Percentiles rank a stretch among this genome's conserved stretches.
phyloP scores from a whole-genome alignment of 2,797 vertebrate genomes.

The Chiroxiphia lanceolata region DNA sequence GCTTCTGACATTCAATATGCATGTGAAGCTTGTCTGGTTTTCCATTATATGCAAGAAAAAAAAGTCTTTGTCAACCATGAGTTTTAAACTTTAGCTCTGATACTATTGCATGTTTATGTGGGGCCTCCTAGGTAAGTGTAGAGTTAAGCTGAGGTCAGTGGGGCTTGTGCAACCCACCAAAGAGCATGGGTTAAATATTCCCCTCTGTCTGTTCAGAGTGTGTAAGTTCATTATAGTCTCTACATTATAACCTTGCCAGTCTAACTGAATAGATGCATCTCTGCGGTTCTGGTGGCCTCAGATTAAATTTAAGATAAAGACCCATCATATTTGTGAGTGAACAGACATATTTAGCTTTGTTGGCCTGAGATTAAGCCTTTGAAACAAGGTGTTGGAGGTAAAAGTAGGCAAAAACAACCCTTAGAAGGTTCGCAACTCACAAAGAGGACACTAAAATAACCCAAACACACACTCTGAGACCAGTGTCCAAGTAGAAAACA shows the following conservation, averaged over 20 bases:
- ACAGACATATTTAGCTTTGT: neutral
- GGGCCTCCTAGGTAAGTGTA: neutral
- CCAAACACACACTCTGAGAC: neutral
- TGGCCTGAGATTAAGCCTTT: neutral
- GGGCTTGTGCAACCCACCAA: neutral
- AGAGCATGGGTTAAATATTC: accelerated
- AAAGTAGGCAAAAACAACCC: neutral
- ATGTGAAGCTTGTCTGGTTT: neutral
- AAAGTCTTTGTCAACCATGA: neutral
- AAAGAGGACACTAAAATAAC: neutral
- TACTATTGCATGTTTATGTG: neutral
- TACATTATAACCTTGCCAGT: neutral
- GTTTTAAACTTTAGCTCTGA: neutral
- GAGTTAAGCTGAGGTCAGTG: neutral
- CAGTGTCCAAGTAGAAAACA: neutral
- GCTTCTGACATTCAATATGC: neutral
- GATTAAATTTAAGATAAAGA: neutral
- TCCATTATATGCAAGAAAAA: neutral
- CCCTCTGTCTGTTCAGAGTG: neutral
- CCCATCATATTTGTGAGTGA: neutral
- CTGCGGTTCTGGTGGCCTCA: neutral
- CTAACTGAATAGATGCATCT: neutral
- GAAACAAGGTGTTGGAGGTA: neutral
- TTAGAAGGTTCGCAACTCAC: neutral
- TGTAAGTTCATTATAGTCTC: neutral